phyloP scores from a whole-genome alignment of 2,797 vertebrate species.

The Adelosebastes latens region DNA sequence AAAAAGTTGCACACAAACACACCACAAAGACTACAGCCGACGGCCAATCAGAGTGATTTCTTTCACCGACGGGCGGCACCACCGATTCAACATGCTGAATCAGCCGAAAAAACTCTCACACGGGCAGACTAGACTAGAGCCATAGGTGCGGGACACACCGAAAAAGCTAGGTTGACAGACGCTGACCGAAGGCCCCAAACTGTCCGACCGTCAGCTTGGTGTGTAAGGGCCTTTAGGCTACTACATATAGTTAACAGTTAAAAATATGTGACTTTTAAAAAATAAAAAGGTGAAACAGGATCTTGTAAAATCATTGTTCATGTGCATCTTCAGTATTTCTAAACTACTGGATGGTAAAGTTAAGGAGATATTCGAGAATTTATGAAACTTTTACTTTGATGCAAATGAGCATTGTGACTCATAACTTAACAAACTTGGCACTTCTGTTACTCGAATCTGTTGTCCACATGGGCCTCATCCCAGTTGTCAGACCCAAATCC shows the following conservation, averaged over 20 bases:
- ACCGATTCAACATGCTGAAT: no score
- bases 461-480: conserved; percentile 36
- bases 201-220: no score
- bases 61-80: no score
- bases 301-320: background rate
- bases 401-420: background rate
- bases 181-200: no score
- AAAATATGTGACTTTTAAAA: background rate
- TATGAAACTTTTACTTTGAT: background rate
- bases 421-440: conserved; percentile 17
- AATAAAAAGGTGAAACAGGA: background rate
- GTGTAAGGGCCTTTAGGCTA: no score
- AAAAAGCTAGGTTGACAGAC: no score
- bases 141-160: no score
- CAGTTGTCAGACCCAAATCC: conserved; percentile 39
- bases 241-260: background rate
- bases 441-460: conserved; percentile 1
- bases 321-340: background rate
- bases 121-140: no score
- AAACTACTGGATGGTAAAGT: background rate
- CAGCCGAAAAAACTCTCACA: no score
- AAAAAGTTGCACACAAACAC: no score
- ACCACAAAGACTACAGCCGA: no score
- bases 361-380: background rate
- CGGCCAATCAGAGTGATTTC: no score